A percentile compares a stretch with the other conserved stretches of the same genome.
Conservation (phyloP, 2,888 invertebrate species). For the Xylocampa areola region DNA sequence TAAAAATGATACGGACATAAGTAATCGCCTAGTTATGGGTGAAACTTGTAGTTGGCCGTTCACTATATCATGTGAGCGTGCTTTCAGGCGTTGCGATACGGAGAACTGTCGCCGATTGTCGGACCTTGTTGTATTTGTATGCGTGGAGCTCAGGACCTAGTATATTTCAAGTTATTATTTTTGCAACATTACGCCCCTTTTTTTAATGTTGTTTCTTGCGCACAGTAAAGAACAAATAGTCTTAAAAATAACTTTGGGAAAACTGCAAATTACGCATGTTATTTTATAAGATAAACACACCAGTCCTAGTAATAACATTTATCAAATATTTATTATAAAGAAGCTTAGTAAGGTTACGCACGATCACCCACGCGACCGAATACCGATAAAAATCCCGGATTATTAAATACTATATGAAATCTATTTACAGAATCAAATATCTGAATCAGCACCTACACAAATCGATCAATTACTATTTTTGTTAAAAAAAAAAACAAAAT, state of each 20-base stretch:
- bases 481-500: constrained; percentile 5
- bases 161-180: too few relatives aligned
- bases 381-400: constrained; percentile 34
- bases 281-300: neutral
- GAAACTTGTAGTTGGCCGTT: too few relatives aligned
- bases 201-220: too few relatives aligned
- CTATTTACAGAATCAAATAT: constrained; percentile 1
- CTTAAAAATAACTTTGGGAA: neutral
- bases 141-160: too few relatives aligned
- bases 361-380: constrained; percentile 46
- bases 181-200: too few relatives aligned
- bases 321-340: constrained; percentile 15
- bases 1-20: too few relatives aligned
- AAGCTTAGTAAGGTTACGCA: constrained; percentile 34
- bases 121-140: too few relatives aligned
- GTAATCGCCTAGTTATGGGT: too few relatives aligned
- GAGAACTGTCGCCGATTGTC: too few relatives aligned
- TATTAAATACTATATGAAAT: constrained; percentile 17
- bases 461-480: constrained; percentile 41
- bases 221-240: neutral
- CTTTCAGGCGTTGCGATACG: too few relatives aligned
- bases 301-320: constrained; percentile 1
- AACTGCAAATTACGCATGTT: constrained; percentile 8
- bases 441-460: constrained; percentile 15
- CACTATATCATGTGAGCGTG: too few relatives aligned